These are phyloP conservation scores for Heliconius sara DNA, from an alignment of 2,888 invertebrate species.

Conservation along the genomic window DNA sequence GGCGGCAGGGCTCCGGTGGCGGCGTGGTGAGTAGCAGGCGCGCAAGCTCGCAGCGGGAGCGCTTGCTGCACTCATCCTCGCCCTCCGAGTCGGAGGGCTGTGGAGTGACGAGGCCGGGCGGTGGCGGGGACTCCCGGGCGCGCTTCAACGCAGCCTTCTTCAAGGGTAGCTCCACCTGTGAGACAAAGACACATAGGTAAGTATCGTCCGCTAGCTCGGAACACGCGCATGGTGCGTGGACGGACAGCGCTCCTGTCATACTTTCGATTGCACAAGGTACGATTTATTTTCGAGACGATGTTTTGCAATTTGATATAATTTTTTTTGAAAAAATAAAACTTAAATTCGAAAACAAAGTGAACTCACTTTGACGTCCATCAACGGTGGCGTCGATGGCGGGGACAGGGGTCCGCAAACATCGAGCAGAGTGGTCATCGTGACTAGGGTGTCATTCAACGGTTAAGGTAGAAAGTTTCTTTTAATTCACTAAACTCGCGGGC, in stretches of 20 bases:
- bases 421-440: slow-evolving; percentile 74
- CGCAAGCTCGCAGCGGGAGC: slow-evolving; percentile 80
- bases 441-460: slow-evolving; percentile 67
- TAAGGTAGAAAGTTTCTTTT: slow-evolving; percentile 69
- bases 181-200: slow-evolving; percentile 74
- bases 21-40: slow-evolving; percentile 82
- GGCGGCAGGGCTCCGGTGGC: slow-evolving; percentile 81
- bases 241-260: slow-evolving; percentile 64
- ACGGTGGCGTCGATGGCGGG: slow-evolving; percentile 89
- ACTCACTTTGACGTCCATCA: slow-evolving; percentile 84
- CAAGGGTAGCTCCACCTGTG: slow-evolving; percentile 75
- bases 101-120: slow-evolving; percentile 87
- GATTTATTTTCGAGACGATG: slow-evolving; percentile 44
- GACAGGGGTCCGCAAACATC: slow-evolving; percentile 85
- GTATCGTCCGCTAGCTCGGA: slow-evolving; percentile 72
- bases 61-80: slow-evolving; percentile 83
- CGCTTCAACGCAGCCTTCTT: slow-evolving; percentile 74
- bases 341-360: slow-evolving; percentile 48
- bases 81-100: slow-evolving; percentile 94
- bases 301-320: slow-evolving; percentile 43
- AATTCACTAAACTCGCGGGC: slow-evolving; percentile 77
- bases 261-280: slow-evolving; percentile 75
- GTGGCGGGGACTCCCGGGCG: slow-evolving; percentile 64
- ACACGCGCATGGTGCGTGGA: slow-evolving; percentile 78
- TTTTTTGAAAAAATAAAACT: slow-evolving; percentile 41